These are phyloP conservation scores for Acronicta psi DNA, from an alignment of 2,888 invertebrate genomes.

Conservation along the genomic window DNA sequence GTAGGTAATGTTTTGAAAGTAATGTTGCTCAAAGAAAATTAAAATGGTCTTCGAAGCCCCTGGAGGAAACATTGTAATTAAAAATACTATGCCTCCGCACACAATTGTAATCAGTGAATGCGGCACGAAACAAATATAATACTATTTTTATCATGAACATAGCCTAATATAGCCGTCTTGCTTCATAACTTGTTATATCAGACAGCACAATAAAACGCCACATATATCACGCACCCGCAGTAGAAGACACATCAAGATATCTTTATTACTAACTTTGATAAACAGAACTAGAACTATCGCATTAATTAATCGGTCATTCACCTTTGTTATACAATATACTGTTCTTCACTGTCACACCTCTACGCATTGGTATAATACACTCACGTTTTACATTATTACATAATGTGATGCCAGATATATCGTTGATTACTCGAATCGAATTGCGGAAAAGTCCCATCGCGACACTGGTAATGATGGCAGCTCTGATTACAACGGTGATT, in stretches of 20 bases:
- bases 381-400: slow-evolving; percentile 37
- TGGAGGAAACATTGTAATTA: too few species aligned
- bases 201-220: slow-evolving; percentile 47
- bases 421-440: slow-evolving; percentile 33
- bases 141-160: slow-evolving; percentile 17
- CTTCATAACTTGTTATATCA: slow-evolving; percentile 42
- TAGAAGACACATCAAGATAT: slow-evolving; percentile 71
- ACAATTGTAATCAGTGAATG: slow-evolving; percentile 15
- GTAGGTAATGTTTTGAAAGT: not conserved
- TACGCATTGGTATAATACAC: slow-evolving; percentile 15
- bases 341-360: slow-evolving; percentile 39
- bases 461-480: slow-evolving; percentile 27
- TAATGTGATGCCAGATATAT: slow-evolving; percentile 29
- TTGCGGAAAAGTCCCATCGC: slow-evolving; percentile 32
- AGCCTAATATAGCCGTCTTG: slow-evolving; percentile 14
- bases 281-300: slow-evolving; percentile 75
- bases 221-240: slow-evolving; percentile 59
- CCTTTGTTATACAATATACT: slow-evolving; percentile 51
- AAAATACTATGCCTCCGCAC: slow-evolving; percentile 6
- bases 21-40: too few species aligned
- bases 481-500: slow-evolving; percentile 39
- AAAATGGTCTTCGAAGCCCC: too few species aligned
- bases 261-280: slow-evolving; percentile 80
- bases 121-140: slow-evolving; percentile 22
- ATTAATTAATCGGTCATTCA: slow-evolving; percentile 80